phyloP scores from a whole-genome alignment of 2,888 invertebrate genomes.

The Idaea straminata region DNA sequence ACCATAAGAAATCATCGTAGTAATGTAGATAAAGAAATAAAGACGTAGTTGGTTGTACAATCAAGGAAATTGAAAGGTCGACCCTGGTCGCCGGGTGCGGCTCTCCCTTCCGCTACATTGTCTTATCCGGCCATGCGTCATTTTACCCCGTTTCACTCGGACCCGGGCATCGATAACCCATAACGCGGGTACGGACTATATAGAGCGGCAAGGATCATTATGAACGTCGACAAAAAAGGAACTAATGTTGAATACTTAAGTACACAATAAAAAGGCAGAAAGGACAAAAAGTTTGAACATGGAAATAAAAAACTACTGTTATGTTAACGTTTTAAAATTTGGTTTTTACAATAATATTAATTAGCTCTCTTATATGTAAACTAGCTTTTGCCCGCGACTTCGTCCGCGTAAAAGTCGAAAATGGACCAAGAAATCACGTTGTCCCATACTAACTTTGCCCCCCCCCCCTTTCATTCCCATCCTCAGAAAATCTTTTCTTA shows the following conservation, averaged over 20 bases:
- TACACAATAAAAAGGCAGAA: no score
- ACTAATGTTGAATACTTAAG: neutral
- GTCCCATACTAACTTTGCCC: no score
- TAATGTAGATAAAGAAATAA: constrained; percentile 50
- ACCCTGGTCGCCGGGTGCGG: constrained; percentile 47
- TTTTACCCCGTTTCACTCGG: constrained; percentile 46
- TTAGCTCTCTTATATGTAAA: no score
- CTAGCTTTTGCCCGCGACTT: no score
- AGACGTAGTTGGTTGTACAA: constrained; percentile 47
- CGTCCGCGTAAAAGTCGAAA: no score
- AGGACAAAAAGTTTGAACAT: no score
- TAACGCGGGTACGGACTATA: constrained; percentile 25
- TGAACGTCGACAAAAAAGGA: constrained; percentile 7
- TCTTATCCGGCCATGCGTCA: constrained; percentile 65
- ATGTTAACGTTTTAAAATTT: no score
- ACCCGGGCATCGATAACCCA: constrained; percentile 34
- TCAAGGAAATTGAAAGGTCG: constrained; percentile 74
- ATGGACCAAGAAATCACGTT: no score
- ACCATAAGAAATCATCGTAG: constrained; percentile 47
- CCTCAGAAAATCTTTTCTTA: no score
- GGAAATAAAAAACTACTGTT: no score
- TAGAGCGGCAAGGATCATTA: constrained; percentile 7
- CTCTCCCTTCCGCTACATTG: constrained; percentile 65
- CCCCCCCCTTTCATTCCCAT: no score
- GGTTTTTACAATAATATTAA: no score